Conservation (phyloP, 2,888 invertebrate genomes). For the Cheilosia vulpina region DNA sequence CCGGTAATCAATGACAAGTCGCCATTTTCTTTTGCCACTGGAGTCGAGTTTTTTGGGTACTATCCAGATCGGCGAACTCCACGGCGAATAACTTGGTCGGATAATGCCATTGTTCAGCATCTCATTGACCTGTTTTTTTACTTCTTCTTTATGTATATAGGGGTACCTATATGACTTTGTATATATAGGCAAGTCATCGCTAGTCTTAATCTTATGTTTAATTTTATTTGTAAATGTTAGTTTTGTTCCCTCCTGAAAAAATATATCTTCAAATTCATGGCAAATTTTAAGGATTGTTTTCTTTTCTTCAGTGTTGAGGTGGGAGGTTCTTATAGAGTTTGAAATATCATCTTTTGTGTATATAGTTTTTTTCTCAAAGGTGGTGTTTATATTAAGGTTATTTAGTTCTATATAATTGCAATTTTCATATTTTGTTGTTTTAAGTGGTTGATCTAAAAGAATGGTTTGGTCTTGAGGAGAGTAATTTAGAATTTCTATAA, state of each 20-base stretch:
- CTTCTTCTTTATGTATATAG: neutral
- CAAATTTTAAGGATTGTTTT: neutral
- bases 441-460: constrained; percentile 9
- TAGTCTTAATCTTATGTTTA: constrained; percentile 8
- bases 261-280: neutral
- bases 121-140: neutral
- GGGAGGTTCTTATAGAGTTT: neutral
- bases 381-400: constrained; percentile 4
- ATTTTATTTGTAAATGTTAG: constrained; percentile 6
- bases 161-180: constrained; percentile 17
- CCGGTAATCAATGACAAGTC: neutral
- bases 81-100: too few relatives aligned
- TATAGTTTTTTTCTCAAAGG: neutral
- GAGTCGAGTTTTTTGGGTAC: constrained; percentile 1
- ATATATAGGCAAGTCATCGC: neutral
- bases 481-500: constrained; percentile 10
- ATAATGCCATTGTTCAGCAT: too few relatives aligned
- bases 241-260: constrained; percentile 15
- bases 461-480: constrained; percentile 3
- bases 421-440: neutral
- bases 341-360: neutral
- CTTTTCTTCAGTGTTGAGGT: neutral
- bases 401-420: neutral
- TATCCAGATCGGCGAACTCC: too few relatives aligned
- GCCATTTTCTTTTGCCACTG: neutral